Base-by-base conservation (phyloP, 2,888 invertebrate species). In the Zelleria hepariella region DNA sequence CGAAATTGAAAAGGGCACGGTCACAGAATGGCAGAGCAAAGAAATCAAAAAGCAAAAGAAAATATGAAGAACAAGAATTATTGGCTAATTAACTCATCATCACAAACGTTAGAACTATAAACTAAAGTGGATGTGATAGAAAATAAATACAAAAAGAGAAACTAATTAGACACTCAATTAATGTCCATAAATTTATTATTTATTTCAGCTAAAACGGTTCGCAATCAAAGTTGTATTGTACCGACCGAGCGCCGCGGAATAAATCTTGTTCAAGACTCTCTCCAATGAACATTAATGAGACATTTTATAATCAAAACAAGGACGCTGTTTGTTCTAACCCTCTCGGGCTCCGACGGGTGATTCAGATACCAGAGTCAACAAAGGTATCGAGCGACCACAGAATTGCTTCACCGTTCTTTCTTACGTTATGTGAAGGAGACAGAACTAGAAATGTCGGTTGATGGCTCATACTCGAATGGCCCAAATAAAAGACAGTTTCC, bases 271-370 rank as follows among this genome's bases (percentile, higher is more conserved):
- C 18, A 51, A 51, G 23, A 21, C 51, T 10, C 3, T 51, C 51
- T 23, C 23, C 20, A 51, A 51, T 23, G 51, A 51, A 23, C 20
- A 51, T 51, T 51, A 51, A 51, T 51, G 51, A 51, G 20, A 51
- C 18, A 51, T 51, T 51, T 51, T 51, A 51, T 57, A 42, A 57
- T 57, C 47, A 57, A 32, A 42, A 57, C 42, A 42, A 18, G 47
- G 57, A 26, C 32, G n/a, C 15, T 42, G 23, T 42, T 57, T 57
- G 57, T 47, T 47, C 42, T 15, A 42, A 42, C 32, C 32, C 32
- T 42, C 15, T 15, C 15, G 32, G 15, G 32, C 10, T 4, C 2
- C 15, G 15, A 21, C 5, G 51, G 21, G 18, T 10, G 51, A 51
- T 51, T 20, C 51, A 23, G 10, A 42, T 10, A 42, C 32, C 10